These are phyloP conservation scores for Tiaroga cobitis DNA, from an alignment of 2,797 vertebrate genomes.

Conservation along the genomic window DNA sequence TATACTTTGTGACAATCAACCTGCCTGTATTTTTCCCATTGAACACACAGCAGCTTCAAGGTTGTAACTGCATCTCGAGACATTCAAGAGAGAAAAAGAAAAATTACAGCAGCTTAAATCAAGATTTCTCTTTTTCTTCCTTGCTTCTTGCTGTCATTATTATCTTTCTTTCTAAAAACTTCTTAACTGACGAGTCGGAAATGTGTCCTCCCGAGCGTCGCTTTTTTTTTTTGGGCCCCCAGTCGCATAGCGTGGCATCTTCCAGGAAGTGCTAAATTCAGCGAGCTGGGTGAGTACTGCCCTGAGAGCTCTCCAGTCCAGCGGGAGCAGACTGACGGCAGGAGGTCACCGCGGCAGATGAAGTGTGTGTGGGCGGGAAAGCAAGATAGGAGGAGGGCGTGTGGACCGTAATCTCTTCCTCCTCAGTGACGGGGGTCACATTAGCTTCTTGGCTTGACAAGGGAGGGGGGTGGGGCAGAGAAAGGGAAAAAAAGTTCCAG, in stretches of 20 bases:
- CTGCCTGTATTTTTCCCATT: neutral
- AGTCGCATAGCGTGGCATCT: slow-evolving; percentile 37
- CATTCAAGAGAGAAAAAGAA: slow-evolving; percentile 19
- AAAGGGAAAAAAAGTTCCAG: slow-evolving; percentile 42
- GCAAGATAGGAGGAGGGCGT: slow-evolving; percentile 50
- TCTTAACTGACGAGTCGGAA: slow-evolving; percentile 13
- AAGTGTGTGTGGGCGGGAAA: slow-evolving; percentile 50
- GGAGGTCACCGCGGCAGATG: slow-evolving; percentile 63
- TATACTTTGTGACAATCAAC: neutral
- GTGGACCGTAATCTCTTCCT: slow-evolving; percentile 67
- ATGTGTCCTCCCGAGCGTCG: neutral
- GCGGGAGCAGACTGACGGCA: slow-evolving; percentile 50
- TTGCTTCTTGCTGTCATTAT: slow-evolving; percentile 61
- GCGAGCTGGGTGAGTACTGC: slow-evolving; percentile 52
- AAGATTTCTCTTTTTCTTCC: slow-evolving; percentile 53
- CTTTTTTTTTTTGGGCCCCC: slow-evolving; percentile 15
- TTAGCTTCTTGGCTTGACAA: slow-evolving; percentile 61
- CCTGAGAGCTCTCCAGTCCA: slow-evolving; percentile 56
- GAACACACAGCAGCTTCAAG: slow-evolving; percentile 21
- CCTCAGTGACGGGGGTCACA: slow-evolving; percentile 62
- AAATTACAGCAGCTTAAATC: slow-evolving; percentile 53
- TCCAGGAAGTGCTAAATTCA: slow-evolving; percentile 52
- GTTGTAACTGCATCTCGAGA: slow-evolving; percentile 34
- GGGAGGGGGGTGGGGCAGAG: slow-evolving; percentile 23
- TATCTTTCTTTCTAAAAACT: slow-evolving; percentile 54